phyloP scores from a whole-genome alignment of 2,113 vertebrate genomes.

The Prunella fulvescens region DNA sequence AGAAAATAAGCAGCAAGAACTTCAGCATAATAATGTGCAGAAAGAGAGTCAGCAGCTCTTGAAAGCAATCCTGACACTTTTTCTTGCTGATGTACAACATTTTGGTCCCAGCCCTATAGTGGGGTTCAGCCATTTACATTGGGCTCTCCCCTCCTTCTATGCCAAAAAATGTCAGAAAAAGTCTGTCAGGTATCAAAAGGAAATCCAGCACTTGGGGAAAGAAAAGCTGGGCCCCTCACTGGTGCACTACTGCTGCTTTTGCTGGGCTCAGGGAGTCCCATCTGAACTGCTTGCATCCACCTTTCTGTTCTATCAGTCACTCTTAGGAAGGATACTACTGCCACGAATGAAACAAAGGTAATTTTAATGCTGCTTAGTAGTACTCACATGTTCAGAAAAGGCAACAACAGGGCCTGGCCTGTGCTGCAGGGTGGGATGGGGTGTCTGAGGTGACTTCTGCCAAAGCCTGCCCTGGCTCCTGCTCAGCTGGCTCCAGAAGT shows the following conservation, averaged over 20 bases:
- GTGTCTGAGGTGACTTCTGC: neutral
- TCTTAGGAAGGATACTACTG: neutral
- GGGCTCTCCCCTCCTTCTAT: neutral
- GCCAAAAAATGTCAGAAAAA: neutral
- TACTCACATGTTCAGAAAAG: neutral
- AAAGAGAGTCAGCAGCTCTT: neutral
- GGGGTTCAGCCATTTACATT: neutral
- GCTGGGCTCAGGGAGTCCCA: neutral
- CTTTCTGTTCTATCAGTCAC: neutral
- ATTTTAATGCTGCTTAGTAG: neutral
- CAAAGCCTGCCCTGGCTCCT: accelerated
- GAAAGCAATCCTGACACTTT: neutral
- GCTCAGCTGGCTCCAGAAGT: accelerated
- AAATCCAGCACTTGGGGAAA: neutral
- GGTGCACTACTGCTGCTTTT: accelerated
- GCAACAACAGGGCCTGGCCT: accelerated
- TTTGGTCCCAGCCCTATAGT: neutral
- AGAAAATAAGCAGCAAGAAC: constrained; percentile 29
- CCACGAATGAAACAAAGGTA: neutral
- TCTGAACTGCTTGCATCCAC: neutral
- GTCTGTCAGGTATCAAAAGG: neutral
- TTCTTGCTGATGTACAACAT: neutral
- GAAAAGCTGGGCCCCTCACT: accelerated
- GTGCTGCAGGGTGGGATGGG: neutral
- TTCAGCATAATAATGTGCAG: neutral